A percentile compares a stretch with the other conserved stretches of the same genome.
phyloP scores from a whole-genome alignment of 2,888 invertebrate species.

The Oligia fasciuncula region DNA sequence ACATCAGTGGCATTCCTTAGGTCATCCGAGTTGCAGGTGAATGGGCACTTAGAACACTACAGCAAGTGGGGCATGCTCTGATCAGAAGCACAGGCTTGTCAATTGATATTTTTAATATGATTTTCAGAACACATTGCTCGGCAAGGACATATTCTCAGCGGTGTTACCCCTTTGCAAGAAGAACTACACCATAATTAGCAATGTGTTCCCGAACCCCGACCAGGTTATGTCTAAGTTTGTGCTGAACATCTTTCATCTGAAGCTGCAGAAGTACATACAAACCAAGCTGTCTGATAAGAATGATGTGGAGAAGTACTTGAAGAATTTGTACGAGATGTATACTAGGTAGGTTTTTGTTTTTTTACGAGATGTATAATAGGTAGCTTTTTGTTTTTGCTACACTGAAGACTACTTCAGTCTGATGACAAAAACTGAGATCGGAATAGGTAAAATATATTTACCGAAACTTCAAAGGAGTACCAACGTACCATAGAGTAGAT shows the following conservation, averaged over 20 bases:
- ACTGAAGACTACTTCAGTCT: too few species aligned
- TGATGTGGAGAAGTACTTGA: conserved; percentile 96
- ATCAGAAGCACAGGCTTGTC: not conserved
- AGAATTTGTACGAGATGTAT: conserved; percentile 96
- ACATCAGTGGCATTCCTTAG: too few species aligned
- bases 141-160: conserved; percentile 97
- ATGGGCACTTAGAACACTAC: not conserved
- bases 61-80: not conserved
- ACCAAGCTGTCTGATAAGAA: conserved; percentile 94
- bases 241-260: conserved; percentile 97
- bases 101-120: not conserved
- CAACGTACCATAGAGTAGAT: too few species aligned
- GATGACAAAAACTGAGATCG: too few species aligned
- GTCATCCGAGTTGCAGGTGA: too few species aligned
- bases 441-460: too few species aligned
- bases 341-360: conserved; percentile 91
- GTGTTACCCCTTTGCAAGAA: conserved; percentile 97
- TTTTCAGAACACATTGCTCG: conserved; percentile 94
- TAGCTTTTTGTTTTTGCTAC: conserved; percentile 72
- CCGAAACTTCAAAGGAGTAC: too few species aligned
- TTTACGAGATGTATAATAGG: conserved; percentile 96
- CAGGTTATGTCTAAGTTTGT: conserved; percentile 99
- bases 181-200: conserved; percentile 95
- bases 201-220: conserved; percentile 98
- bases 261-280: conserved; percentile 96